A percentile compares a stretch with the other conserved stretches of the same genome.
Evolutionary conservation across 2,113 vertebrate species (phyloP).

Genomic region (Cynocephalus volans): DNA sequence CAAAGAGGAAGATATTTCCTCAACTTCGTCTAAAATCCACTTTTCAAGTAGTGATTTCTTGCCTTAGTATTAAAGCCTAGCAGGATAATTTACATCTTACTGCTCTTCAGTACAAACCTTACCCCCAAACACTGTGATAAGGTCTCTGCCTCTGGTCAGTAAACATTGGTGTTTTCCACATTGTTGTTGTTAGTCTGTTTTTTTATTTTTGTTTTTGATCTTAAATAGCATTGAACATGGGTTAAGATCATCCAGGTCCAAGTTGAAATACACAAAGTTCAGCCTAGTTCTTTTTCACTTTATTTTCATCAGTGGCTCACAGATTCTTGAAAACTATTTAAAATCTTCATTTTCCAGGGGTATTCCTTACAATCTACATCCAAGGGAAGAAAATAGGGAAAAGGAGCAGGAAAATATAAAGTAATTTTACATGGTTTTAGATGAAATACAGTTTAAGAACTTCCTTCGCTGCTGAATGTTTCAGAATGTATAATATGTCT

Average conservation of each 20-base stretch:
- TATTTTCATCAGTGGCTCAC: neutral
- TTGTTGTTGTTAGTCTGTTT: too few relatives aligned
- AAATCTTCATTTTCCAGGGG: neutral
- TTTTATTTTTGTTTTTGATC: neutral
- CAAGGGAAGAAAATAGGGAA: neutral
- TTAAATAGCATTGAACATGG: neutral
- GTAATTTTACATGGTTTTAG: neutral
- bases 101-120: too few relatives aligned
- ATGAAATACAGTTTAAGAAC: neutral
- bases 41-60: neutral
- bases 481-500: neutral
- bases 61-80: neutral
- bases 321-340: neutral
- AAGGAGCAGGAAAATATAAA: neutral
- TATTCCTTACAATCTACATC: too few relatives aligned
- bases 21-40: accelerated
- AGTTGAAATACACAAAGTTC: neutral
- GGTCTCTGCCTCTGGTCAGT: neutral
- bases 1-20: neutral
- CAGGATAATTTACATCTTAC: too few relatives aligned
- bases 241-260: neutral
- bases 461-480: neutral
- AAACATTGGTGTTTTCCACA: neutral
- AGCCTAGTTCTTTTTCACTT: neutral
- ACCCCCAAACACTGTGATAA: neutral